Evolutionary conservation across 2,113 vertebrate species (phyloP), one percentile per base, ranked within the genome.

Genomic region (Indicator indicator): DNA sequence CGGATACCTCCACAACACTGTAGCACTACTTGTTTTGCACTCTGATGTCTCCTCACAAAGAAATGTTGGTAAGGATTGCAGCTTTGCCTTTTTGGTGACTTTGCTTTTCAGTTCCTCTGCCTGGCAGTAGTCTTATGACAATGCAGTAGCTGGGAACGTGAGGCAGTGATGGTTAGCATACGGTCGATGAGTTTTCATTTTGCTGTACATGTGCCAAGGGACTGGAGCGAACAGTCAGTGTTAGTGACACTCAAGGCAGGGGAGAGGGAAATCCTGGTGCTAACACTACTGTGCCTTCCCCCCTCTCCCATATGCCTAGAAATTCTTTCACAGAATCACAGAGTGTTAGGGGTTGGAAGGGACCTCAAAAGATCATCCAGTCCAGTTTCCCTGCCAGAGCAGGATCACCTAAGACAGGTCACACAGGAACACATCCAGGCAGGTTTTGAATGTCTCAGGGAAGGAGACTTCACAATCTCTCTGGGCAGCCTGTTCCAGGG

Each of bases 1-100:
- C 94, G 98, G 99, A 46, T 99, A 99, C 92, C 98, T 99, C 65
- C 99, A 99, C 97, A 99, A 98, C 89, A 99, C 98, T 8, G 98
- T 99, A 91, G 98, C 99, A 4, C 97, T 99, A 30, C 98, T 99
- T 59, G 99, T 99, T 80, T 96, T 99, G 75, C 98, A 99, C 94
- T 98, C 98, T 58, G 99, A 99, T 9, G 96, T 99, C 93, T 98
- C 97, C 62, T 97, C 98, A 32, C 98, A 99, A 89, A 98, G 98
- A 94, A 99, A 98, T 11, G 97, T 99, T 63, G 98, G 99, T 99
- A 96, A 98, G 98, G 84, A 69, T 42, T 64, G 28, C 1, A 4
- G 0, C 54, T 88, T 71, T 30, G 1, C 18, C 2, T 56, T 67
- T 67, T 74, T 30, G n/a, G 5, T 32, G 38, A 4, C 18, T 26